phyloP scores from a whole-genome alignment of 1,140 invertebrate genomes.

The Spodoptera litura region DNA sequence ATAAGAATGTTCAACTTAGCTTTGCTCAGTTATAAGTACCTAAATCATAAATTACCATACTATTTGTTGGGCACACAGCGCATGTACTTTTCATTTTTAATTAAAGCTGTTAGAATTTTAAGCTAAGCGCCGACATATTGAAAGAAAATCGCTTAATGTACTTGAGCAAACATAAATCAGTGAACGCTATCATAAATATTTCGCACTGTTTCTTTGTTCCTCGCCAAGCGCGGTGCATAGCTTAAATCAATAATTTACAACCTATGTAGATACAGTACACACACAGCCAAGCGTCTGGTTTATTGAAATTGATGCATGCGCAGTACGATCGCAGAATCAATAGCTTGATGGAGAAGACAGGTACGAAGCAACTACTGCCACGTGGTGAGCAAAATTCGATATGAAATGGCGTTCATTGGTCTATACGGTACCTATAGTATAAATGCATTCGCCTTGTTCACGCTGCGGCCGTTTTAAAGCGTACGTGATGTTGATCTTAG shows the following conservation, averaged over 20 bases:
- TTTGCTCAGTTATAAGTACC: too few relatives aligned
- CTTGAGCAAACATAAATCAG: too few relatives aligned
- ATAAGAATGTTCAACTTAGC: too few relatives aligned
- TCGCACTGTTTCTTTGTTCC: background rate
- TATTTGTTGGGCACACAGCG: too few relatives aligned
- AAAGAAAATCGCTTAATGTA: too few relatives aligned
- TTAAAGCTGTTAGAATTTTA: too few relatives aligned
- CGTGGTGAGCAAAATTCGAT: background rate
- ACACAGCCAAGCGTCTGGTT: background rate
- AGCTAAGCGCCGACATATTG: too few relatives aligned
- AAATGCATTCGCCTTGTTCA: background rate
- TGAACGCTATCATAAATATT: too few relatives aligned
- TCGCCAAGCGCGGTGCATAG: background rate
- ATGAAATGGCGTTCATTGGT: too few relatives aligned
- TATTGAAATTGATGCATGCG: constrained; percentile 19
- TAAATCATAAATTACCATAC: too few relatives aligned
- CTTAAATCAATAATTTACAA: constrained; percentile 7
- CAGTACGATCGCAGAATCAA: constrained; percentile 4
- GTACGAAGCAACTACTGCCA: background rate
- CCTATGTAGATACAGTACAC: background rate
- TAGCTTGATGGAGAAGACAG: constrained; percentile 2
- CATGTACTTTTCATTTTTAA: too few relatives aligned
- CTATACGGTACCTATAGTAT: background rate
- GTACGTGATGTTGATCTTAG: too few relatives aligned
- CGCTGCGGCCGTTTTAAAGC: background rate